phyloP scores from a whole-genome alignment of 2,888 invertebrate genomes.

The Chrysolina americana region DNA sequence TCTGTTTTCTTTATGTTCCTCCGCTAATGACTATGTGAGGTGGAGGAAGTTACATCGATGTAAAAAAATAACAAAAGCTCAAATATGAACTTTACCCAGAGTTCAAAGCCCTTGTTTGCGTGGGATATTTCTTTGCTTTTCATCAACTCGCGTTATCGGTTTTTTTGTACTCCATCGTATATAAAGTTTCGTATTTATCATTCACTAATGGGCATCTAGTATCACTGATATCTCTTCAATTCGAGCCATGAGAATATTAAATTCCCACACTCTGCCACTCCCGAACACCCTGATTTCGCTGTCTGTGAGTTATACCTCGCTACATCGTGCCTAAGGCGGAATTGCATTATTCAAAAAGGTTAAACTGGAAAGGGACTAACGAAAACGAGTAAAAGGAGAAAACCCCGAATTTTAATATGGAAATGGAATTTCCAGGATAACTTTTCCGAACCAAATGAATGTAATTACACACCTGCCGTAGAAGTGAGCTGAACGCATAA shows the following conservation, averaged over 20 bases:
- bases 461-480: conserved; percentile 28
- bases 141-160: too few relatives aligned
- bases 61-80: too few relatives aligned
- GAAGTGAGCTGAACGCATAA: conserved; percentile 10
- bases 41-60: too few relatives aligned
- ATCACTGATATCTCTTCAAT: background rate
- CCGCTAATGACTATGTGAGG: too few relatives aligned
- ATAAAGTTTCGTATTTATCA: too few relatives aligned
- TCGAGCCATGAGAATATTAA: background rate
- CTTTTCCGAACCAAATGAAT: conserved; percentile 26
- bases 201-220: too few relatives aligned
- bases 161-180: too few relatives aligned
- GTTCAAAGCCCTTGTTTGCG: too few relatives aligned
- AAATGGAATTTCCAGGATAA: conserved; percentile 31
- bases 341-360: conserved; percentile 37
- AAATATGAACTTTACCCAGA: too few relatives aligned
- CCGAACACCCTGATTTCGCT: background rate
- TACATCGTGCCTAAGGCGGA: conserved; percentile 9
- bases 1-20: too few relatives aligned
- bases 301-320: background rate
- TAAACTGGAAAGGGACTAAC: conserved; percentile 21
- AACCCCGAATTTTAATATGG: conserved; percentile 32
- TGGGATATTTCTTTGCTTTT: too few relatives aligned
- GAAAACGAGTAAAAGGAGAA: conserved; percentile 16
- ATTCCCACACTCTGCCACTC: background rate